Evolutionary conservation across 1,140 invertebrate genomes (phyloP).

Genomic region (Pteromalus puparum): DNA sequence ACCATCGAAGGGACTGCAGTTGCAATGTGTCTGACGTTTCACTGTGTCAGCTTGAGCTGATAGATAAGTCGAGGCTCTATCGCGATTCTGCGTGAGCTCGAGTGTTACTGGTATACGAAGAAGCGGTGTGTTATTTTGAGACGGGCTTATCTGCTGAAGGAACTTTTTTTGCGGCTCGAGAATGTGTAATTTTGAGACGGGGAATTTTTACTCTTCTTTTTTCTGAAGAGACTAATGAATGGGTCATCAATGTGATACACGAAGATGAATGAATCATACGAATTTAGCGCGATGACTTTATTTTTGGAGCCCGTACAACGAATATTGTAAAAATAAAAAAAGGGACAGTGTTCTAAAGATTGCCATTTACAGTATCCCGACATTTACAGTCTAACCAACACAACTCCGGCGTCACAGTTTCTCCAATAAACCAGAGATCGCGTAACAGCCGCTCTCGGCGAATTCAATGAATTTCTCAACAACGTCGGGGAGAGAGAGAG

Average conservation of each 20-base stretch:
- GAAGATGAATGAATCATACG: too few relatives aligned
- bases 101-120: neutral
- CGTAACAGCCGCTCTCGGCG: neutral
- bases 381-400: neutral
- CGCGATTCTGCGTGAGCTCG: neutral
- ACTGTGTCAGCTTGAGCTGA: neutral
- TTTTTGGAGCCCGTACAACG: too few relatives aligned
- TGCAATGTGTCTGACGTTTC: neutral
- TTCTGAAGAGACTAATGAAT: neutral
- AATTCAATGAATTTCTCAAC: conserved; percentile 21
- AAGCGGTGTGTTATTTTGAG: neutral
- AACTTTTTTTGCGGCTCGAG: neutral
- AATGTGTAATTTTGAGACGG: too few relatives aligned
- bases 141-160: neutral
- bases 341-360: neutral
- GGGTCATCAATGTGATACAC: too few relatives aligned
- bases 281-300: too few relatives aligned
- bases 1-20: neutral
- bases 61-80: neutral
- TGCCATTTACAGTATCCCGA: neutral
- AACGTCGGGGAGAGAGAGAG: neutral
- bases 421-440: conserved; percentile 17
- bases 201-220: neutral
- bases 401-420: neutral
- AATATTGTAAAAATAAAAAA: too few relatives aligned